These are phyloP conservation scores for Poecilia velifera DNA, from an alignment of 2,797 vertebrate species.

Conservation along the genomic window DNA sequence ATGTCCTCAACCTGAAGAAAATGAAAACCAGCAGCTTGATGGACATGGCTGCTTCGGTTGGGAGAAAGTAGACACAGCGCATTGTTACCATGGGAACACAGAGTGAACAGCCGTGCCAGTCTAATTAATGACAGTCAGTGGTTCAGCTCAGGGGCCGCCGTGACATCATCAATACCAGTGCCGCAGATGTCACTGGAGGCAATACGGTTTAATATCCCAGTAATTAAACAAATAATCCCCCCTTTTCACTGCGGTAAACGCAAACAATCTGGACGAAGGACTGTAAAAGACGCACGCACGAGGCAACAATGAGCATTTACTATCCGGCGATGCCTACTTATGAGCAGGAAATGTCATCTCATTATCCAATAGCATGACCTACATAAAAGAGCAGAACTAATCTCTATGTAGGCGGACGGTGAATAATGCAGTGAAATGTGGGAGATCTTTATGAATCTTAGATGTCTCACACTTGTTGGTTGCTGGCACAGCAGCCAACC, in stretches of 20 bases:
- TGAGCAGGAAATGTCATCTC: conserved; percentile 74
- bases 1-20: conserved; percentile 49
- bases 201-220: conserved; percentile 43
- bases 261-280: conserved; percentile 25
- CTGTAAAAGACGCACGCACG: conserved; percentile 30
- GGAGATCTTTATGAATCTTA: conserved; percentile 80
- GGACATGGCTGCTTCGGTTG: conserved; percentile 54
- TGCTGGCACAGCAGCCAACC: conserved; percentile 50
- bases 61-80: conserved; percentile 67
- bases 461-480: conserved; percentile 73
- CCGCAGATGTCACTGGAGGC: conserved; percentile 56
- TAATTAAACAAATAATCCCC: conserved; percentile 47
- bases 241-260: conserved; percentile 29
- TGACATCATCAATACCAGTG: conserved; percentile 74
- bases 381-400: conserved; percentile 80
- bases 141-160: conserved; percentile 63
- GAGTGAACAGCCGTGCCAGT: conserved; percentile 73
- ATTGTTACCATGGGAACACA: conserved; percentile 81
- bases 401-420: conserved; percentile 78
- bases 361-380: conserved; percentile 80
- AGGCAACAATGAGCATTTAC: conserved; percentile 45
- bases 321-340: conserved; percentile 58
- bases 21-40: conserved; percentile 61
- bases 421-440: conserved; percentile 83
- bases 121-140: conserved; percentile 78